Evolutionary conservation across 2,797 vertebrate species (phyloP), one percentile per base, ranked within the genome.

Genomic region (Typhlichthys subterraneus): DNA sequence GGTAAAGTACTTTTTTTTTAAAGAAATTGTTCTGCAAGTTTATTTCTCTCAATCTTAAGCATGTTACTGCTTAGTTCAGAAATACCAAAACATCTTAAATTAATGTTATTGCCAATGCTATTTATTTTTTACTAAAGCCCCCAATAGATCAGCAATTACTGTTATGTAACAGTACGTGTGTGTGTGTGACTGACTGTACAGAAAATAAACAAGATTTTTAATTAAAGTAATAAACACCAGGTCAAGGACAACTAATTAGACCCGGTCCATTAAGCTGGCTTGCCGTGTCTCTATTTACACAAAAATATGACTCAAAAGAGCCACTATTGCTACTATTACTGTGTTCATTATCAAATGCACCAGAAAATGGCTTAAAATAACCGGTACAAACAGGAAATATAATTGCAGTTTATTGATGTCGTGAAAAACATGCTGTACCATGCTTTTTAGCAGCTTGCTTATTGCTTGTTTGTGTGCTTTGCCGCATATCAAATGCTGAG

Each of bases 401-500:
- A 13, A 52, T 52, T 38, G 33, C 33, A 38, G 33, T 38, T 38
- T 38, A 38, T 9, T 2, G 33, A 38, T 38, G 33, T 38, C 33
- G 8, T 38, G 33, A 38, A 38, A 38, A 38, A 6, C 33, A 9
- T 0, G 6, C 45, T 54, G 17, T 13, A 6, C 33, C 23, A 63
- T 64, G 45, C 51, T 45, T 61, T 23, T 50, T 33, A 52, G 8
- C 31, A 49, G 29, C 12, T 4, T 7, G 9, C 14, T 42, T 45
- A 54, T 51, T 49, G 61, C 65, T 70, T 42, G 33, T 72, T 65
- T 59, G 53, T 58, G 48, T 72, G 42, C 59, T 59, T 50, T 29
- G 59, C 33, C 0, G 54, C 4, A 52, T 74, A 62, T 76, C 42
- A 63, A 73, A 77, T 54, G 66, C 57, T 64, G 6, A 2, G 47